These are phyloP conservation scores for Vicugna pacos DNA, from an alignment of 2,113 vertebrate genomes.

Conservation along the genomic window DNA sequence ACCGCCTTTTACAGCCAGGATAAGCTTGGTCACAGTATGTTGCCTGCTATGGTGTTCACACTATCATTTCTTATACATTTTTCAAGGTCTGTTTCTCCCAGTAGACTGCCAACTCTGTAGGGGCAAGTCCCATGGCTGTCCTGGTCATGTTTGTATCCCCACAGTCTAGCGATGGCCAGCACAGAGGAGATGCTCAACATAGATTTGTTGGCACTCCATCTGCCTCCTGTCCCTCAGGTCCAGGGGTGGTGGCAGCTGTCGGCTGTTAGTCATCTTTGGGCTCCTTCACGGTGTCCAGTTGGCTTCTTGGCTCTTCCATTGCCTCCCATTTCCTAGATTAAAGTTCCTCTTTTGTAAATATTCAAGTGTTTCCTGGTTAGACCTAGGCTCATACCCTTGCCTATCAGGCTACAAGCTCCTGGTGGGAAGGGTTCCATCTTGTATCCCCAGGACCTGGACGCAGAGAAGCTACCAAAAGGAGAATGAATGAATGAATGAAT, in stretches of 20 bases:
- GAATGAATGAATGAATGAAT: neutral
- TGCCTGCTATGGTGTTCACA: no score
- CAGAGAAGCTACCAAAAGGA: neutral
- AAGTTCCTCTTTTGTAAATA: neutral
- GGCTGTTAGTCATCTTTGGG: neutral
- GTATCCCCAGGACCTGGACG: neutral
- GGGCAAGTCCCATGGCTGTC: neutral
- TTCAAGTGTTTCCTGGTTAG: neutral
- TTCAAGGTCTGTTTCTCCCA: neutral
- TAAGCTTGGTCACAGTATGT: neutral
- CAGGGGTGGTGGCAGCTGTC: neutral
- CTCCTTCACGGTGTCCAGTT: neutral
- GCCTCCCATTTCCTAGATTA: neutral
- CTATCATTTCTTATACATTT: neutral
- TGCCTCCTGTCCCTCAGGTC: neutral
- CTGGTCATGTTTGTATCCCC: neutral
- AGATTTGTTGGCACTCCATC: neutral
- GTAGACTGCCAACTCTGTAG: neutral
- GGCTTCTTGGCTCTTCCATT: neutral
- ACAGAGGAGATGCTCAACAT: neutral
- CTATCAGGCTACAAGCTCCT: neutral
- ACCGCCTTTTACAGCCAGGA: neutral
- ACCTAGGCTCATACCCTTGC: neutral
- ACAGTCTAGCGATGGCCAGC: neutral
- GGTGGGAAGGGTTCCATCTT: neutral